Evolutionary conservation across 2,113 vertebrate genomes (phyloP).

Genomic region (Tupaia tana): DNA sequence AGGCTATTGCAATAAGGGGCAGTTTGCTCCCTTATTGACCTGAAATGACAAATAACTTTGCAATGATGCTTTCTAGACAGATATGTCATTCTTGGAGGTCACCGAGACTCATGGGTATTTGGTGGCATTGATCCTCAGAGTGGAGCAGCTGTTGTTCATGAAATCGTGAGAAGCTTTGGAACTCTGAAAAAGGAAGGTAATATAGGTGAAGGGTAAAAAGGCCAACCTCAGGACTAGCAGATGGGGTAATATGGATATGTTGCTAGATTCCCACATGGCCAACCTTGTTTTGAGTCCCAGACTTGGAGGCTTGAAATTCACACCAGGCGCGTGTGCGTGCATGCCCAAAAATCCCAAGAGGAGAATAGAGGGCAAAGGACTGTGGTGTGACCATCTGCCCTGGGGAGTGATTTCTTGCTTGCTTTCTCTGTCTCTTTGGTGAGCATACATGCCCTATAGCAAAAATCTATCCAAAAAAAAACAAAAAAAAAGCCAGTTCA

Average conservation of each 20-base stretch:
- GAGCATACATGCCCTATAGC: no score
- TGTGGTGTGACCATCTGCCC: no score
- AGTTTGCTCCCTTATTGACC: background rate
- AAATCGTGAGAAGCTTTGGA: conserved; percentile 93
- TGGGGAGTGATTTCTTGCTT: no score
- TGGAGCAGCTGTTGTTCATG: conserved; percentile 94
- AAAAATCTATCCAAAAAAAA: no score
- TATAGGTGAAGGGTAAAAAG: background rate
- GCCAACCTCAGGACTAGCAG: background rate
- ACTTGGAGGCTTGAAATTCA: no score
- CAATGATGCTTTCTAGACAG: conserved; percentile 88
- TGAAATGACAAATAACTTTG: background rate
- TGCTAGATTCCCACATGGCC: no score
- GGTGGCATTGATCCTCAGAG: conserved; percentile 96
- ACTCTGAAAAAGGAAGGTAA: conserved; percentile 90
- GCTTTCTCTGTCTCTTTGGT: no score
- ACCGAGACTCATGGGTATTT: conserved; percentile 97
- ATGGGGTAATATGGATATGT: no score
- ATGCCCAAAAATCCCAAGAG: no score
- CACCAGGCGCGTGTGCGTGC: no score
- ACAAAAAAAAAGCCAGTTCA: background rate
- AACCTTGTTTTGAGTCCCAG: no score
- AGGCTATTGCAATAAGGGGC: background rate
- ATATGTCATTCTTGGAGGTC: conserved; percentile 96
- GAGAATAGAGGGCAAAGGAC: no score